These are phyloP conservation scores for Cyclophora albipunctata DNA, from an alignment of 2,888 invertebrate genomes.

Conservation along the genomic window DNA sequence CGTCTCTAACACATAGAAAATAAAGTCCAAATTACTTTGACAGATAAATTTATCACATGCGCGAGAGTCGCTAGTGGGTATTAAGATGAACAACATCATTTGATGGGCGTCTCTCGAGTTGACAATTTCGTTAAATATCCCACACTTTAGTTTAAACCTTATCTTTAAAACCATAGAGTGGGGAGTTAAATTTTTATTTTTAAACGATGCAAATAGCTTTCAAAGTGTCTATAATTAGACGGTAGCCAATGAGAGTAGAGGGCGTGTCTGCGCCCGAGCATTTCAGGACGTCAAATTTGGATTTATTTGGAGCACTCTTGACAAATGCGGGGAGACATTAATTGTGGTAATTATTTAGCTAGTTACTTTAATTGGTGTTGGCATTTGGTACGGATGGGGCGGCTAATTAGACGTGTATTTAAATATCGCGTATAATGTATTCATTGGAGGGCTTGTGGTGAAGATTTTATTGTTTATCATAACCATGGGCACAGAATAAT, in stretches of 20 bases:
- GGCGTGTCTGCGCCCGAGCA: conserved; percentile 54
- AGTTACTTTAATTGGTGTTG: conserved; percentile 63
- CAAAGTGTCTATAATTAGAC: conserved; percentile 66
- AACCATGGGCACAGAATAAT: too few species aligned
- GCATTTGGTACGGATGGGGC: conserved; percentile 35
- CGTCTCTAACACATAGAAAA: conserved; percentile 13
- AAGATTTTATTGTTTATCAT: too few species aligned
- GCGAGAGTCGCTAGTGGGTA: conserved; percentile 41
- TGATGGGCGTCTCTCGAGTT: conserved; percentile 70
- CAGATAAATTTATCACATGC: conserved; percentile 35
- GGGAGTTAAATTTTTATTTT: conserved; percentile 20
- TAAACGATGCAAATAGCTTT: conserved; percentile 72
- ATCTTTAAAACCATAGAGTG: conserved; percentile 16
- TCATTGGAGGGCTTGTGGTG: too few species aligned
- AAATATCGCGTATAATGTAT: too few species aligned
- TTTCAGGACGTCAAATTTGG: conserved; percentile 49
- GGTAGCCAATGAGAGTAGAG: conserved; percentile 54
- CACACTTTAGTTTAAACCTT: conserved; percentile 16
- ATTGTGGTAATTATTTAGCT: conserved; percentile 75
- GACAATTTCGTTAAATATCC: conserved; percentile 50
- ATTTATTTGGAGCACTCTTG: conserved; percentile 60
- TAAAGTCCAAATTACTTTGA: conserved; percentile 33
- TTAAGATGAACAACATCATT: conserved; percentile 65
- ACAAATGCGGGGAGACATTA: conserved; percentile 62
- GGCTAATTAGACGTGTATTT: conserved; percentile 11